These are phyloP conservation scores for Coremacera marginata DNA, from an alignment of 2,888 invertebrate genomes.

Conservation along the genomic window DNA sequence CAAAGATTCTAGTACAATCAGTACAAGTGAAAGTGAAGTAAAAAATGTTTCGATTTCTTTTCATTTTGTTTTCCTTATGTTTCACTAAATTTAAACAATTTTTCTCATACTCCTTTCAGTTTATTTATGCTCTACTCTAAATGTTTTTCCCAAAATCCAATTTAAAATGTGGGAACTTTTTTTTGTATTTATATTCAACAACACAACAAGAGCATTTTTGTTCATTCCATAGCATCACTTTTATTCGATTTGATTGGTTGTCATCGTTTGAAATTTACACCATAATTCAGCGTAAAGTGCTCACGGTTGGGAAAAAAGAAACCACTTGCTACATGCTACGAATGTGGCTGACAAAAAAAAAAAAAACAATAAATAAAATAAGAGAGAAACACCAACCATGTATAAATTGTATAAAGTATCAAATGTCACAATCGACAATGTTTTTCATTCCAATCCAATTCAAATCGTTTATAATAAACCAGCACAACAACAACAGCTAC, in stretches of 20 bases:
- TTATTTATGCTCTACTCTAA: too few relatives aligned
- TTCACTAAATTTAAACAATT: too few relatives aligned
- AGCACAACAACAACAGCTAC: constrained; percentile 16
- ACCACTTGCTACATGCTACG: constrained; percentile 35
- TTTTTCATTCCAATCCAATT: constrained; percentile 26
- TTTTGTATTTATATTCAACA: neutral
- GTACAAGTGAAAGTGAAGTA: too few relatives aligned
- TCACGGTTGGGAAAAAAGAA: neutral
- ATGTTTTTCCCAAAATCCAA: neutral
- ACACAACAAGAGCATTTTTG: constrained; percentile 3
- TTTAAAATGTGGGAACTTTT: neutral
- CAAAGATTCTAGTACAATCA: too few relatives aligned
- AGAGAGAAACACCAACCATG: too few relatives aligned
- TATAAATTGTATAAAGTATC: constrained; percentile 34
- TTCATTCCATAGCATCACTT: neutral
- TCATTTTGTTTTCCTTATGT: too few relatives aligned
- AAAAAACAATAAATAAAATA: too few relatives aligned
- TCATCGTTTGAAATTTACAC: constrained; percentile 40
- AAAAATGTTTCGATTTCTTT: too few relatives aligned
- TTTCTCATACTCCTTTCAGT: too few relatives aligned
- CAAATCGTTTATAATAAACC: constrained; percentile 13
- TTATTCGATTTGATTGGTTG: constrained; percentile 31
- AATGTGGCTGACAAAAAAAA: neutral
- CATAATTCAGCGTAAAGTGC: constrained; percentile 18
- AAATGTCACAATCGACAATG: constrained; percentile 33